phyloP scores from a whole-genome alignment of 1,140 invertebrate genomes.

The Brachionus angularis region DNA sequence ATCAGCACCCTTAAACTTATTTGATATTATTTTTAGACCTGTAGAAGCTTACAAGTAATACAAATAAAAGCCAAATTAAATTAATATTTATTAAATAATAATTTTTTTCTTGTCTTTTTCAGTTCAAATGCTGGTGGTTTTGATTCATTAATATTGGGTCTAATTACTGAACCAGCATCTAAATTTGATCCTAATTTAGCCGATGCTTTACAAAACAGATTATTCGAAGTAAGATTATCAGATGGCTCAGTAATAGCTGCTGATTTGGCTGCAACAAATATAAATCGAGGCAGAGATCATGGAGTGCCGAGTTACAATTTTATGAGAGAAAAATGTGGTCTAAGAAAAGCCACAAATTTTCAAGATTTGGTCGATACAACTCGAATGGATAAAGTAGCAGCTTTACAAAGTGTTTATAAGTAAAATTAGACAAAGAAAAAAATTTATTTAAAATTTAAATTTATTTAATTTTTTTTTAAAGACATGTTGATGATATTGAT shows the following conservation, averaged over 20 bases:
- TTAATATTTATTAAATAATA: background rate
- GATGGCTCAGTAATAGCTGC: conserved; percentile 29
- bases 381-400: background rate
- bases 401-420: conserved; percentile 11
- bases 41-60: conserved; percentile 35
- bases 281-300: conserved; percentile 89
- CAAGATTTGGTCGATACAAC: conserved; percentile 36
- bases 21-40: conserved; percentile 38
- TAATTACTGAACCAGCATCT: conserved; percentile 38
- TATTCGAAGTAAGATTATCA: conserved; percentile 33
- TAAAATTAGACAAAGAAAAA: conserved; percentile 18
- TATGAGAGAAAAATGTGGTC: conserved; percentile 72
- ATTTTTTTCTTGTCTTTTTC: background rate
- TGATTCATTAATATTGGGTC: conserved; percentile 7
- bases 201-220: conserved; percentile 1
- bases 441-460: background rate
- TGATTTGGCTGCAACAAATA: conserved; percentile 92
- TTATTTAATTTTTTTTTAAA: background rate
- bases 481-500: conserved; percentile 47
- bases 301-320: conserved; percentile 83
- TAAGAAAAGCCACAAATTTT: conserved; percentile 10
- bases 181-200: conserved; percentile 38
- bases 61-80: background rate
- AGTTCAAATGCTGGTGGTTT: conserved; percentile 19
- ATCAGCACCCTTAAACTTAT: background rate